Percentiles rank a stretch among this genome's conserved stretches.
phyloP scores from a whole-genome alignment of 2,888 invertebrate species.

The Gymnocheta viridis region DNA sequence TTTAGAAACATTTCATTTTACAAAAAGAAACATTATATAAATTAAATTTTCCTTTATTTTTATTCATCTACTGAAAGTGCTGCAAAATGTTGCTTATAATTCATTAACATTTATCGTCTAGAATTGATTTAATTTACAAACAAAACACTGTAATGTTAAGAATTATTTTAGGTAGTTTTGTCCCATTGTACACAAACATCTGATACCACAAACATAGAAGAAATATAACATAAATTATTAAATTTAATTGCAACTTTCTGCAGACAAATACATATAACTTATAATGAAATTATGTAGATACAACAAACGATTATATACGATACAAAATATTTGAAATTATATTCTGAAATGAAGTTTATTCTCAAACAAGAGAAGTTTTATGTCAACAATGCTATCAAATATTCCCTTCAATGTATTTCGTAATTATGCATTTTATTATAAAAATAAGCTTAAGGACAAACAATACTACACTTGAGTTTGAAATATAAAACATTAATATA shows the following conservation, averaged over 20 bases:
- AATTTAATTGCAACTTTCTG: conserved; percentile 43
- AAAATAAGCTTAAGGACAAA: not conserved
- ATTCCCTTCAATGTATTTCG: not conserved
- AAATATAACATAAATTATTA: conserved; percentile 35
- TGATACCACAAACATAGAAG: not conserved
- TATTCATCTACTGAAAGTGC: too few species aligned
- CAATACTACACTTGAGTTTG: not conserved
- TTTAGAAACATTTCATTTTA: too few species aligned
- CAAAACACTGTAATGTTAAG: not conserved
- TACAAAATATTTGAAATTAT: not conserved
- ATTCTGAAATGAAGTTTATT: not conserved
- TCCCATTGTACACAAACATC: not conserved
- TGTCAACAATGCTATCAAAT: not conserved
- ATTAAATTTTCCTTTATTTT: too few species aligned
- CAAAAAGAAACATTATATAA: too few species aligned
- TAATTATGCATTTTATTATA: not conserved
- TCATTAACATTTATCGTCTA: not conserved
- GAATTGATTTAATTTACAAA: too few species aligned
- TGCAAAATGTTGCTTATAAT: not conserved
- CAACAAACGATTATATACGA: not conserved
- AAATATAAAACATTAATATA: not conserved
- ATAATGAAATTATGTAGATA: conserved; percentile 23
- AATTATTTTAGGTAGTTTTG: not conserved
- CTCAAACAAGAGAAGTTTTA: not conserved
- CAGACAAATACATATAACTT: not conserved